A percentile compares a stretch with the other conserved stretches of the same genome.
Conservation (phyloP, 2,888 invertebrate genomes). For the Isoperla grammatica region DNA sequence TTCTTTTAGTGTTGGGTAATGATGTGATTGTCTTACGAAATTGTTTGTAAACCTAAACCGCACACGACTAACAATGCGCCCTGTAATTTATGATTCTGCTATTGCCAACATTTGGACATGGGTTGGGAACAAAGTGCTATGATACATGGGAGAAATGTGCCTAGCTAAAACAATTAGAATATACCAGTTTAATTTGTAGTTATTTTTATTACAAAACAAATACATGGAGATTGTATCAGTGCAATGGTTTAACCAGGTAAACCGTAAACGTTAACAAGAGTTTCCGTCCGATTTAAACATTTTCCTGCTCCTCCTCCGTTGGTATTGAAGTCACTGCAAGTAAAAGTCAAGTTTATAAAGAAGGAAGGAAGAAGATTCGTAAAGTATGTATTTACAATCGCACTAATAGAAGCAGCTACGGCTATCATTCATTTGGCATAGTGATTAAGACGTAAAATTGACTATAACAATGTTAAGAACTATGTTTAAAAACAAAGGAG, state of each 20-base stretch:
- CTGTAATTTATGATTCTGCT: conserved; percentile 11
- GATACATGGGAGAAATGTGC: conserved; percentile 8
- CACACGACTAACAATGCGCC: neutral
- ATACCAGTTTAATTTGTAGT: conserved; percentile 16
- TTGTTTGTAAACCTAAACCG: neutral
- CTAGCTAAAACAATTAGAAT: conserved; percentile 5
- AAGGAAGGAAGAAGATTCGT: neutral
- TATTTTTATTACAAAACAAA: conserved; percentile 18
- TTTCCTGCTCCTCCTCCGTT: conserved; percentile 6
- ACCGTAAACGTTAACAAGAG: neutral
- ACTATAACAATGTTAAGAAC: conserved; percentile 8
- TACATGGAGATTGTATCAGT: conserved; percentile 16
- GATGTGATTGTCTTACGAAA: conserved; percentile 1
- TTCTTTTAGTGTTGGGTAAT: neutral
- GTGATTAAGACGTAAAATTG: conserved; percentile 6
- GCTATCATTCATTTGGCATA: conserved; percentile 14
- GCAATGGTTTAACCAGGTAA: conserved; percentile 4
- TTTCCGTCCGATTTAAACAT: conserved; percentile 4
- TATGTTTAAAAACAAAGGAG: neutral
- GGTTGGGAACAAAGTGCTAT: conserved; percentile 7
- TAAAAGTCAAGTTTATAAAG: neutral
- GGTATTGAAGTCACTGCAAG: neutral
- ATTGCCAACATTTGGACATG: conserved; percentile 12
- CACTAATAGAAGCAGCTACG: neutral
- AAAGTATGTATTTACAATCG: neutral